Percentiles rank a stretch among this genome's conserved stretches.
Evolutionary conservation across 2,888 invertebrate genomes (phyloP).

Genomic region (Ectobius pallidus): DNA sequence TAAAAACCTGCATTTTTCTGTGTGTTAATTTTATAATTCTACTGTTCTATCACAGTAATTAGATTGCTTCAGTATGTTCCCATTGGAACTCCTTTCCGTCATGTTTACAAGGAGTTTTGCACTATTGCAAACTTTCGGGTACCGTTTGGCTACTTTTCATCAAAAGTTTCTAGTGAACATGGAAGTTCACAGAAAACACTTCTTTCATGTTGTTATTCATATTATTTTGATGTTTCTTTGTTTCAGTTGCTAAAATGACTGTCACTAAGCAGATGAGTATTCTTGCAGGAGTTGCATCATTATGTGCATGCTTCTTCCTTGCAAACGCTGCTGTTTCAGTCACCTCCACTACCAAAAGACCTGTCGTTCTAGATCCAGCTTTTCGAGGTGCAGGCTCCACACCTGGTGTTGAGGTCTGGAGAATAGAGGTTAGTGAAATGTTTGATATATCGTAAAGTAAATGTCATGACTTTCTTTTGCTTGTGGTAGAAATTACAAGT

Average conservation of each 20-base stretch:
- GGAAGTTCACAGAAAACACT: too few species aligned
- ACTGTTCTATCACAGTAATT: too few species aligned
- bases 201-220: neutral
- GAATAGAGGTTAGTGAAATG: slow-evolving; percentile 7
- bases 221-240: neutral
- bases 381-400: neutral
- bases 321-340: neutral
- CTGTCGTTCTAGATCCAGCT: slow-evolving; percentile 1
- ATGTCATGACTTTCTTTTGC: neutral
- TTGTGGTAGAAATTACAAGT: too few species aligned
- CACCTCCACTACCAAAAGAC: too few species aligned
- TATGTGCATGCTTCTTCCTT: neutral
- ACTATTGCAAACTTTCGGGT: too few species aligned
- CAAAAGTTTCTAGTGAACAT: too few species aligned
- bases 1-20: too few species aligned
- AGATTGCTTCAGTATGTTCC: too few species aligned
- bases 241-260: neutral
- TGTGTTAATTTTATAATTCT: too few species aligned
- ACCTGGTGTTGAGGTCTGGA: neutral
- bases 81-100: too few species aligned
- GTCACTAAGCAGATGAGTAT: neutral
- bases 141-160: too few species aligned
- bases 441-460: neutral
- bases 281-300: neutral
- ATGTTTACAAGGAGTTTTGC: too few species aligned